Percentiles rank a stretch among this genome's conserved stretches.
These are phyloP conservation scores for Myotis findleyi DNA, from an alignment of 2,797 vertebrate species.

Conservation along the genomic window DNA sequence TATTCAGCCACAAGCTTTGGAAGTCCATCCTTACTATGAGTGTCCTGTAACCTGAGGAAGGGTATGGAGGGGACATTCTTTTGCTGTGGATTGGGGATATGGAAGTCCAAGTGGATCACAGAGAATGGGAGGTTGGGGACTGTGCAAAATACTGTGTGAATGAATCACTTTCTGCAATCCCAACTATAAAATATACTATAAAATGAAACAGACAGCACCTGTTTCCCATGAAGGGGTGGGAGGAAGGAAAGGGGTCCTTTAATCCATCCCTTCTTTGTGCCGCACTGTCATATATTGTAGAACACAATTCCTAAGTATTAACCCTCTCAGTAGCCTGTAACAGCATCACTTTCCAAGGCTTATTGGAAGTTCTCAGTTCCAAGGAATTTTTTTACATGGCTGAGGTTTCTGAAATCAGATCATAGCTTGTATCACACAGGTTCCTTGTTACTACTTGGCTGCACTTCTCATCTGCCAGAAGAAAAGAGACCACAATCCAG, in stretches of 20 bases:
- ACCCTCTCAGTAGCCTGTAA: not conserved
- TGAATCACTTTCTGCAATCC: not conserved
- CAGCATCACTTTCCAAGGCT: not conserved
- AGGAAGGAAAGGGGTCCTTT: slow-evolving; percentile 38
- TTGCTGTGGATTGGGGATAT: not conserved
- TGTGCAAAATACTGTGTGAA: not conserved
- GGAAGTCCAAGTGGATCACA: not conserved
- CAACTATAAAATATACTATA: not conserved
- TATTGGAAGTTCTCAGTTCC: slow-evolving; percentile 9
- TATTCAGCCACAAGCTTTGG: not conserved
- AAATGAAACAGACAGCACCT: slow-evolving; percentile 21
- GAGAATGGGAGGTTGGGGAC: not conserved
- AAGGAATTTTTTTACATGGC: not conserved
- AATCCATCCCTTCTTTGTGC: slow-evolving; percentile 43
- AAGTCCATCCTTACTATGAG: not conserved
- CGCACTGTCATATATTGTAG: not conserved
- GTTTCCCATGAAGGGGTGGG: not conserved
- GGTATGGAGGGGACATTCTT: not conserved
- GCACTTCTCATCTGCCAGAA: not conserved
- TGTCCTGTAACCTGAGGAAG: not conserved
- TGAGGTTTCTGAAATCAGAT: not conserved
- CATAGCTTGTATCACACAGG: not conserved
- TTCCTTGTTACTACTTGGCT: not conserved
- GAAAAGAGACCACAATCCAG: not conserved
- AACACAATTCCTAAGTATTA: not conserved